Percentiles rank a stretch among this genome's conserved stretches.
Evolutionary conservation across 2,888 invertebrate genomes (phyloP).

Genomic region (Rhodophaea formosa): DNA sequence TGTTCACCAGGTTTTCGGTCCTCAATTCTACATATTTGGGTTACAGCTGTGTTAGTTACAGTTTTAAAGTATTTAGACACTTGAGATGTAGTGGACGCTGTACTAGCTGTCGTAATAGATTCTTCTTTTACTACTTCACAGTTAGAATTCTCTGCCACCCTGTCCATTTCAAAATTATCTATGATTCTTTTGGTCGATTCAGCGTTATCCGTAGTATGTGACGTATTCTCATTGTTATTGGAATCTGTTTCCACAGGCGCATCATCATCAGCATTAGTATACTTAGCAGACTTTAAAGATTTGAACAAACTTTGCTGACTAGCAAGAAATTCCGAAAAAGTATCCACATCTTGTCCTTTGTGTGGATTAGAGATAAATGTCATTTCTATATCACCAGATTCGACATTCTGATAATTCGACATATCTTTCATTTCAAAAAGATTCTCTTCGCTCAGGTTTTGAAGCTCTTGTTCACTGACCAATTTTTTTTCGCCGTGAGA

Average conservation of each 20-base stretch:
- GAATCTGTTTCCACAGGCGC: neutral
- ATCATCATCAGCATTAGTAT: neutral
- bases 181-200: neutral
- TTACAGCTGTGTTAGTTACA: neutral
- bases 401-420: neutral
- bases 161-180: neutral
- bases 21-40: slow-evolving; percentile 17
- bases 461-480: neutral
- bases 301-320: slow-evolving; percentile 47
- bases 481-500: neutral
- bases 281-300: slow-evolving; percentile 34
- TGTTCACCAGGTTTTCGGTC: slow-evolving; percentile 24
- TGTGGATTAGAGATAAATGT: neutral
- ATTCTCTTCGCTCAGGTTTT: neutral
- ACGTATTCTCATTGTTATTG: neutral
- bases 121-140: neutral
- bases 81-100: neutral
- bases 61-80: neutral
- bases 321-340: slow-evolving; percentile 45
- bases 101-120: neutral
- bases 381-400: slow-evolving; percentile 19
- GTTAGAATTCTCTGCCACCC: neutral
- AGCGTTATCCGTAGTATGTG: neutral
- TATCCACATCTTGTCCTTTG: slow-evolving; percentile 16
- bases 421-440: neutral